Evolutionary conservation across 2,888 invertebrate genomes (phyloP).

Genomic region (Acrocyrtus sp.): DNA sequence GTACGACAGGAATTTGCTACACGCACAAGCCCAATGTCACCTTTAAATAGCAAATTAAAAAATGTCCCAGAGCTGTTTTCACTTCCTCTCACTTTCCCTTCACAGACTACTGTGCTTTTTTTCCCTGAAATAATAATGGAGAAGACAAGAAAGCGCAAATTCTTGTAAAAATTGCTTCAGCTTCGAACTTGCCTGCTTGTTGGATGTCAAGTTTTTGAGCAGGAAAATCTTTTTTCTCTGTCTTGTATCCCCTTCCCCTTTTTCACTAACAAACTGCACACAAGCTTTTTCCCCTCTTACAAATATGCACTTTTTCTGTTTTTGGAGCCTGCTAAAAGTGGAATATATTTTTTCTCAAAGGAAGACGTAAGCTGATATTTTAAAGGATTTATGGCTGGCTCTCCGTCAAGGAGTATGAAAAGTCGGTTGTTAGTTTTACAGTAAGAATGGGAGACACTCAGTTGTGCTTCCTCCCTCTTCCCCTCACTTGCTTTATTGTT

Average conservation of each 20-base stretch:
- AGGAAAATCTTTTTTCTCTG: conserved; percentile 42
- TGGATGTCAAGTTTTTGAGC: conserved; percentile 32
- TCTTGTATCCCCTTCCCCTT: conserved; percentile 29
- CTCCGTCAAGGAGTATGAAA: conserved; percentile 43
- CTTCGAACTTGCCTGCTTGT: conserved; percentile 37
- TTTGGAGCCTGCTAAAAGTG: conserved; percentile 10
- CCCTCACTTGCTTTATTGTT: too few relatives aligned
- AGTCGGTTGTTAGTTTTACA: too few relatives aligned
- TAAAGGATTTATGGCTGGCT: conserved; percentile 42
- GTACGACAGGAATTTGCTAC: too few relatives aligned
- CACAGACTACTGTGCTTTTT: too few relatives aligned
- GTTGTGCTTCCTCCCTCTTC: too few relatives aligned
- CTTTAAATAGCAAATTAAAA: conserved; percentile 51
- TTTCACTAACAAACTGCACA: too few relatives aligned
- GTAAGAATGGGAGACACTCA: too few relatives aligned
- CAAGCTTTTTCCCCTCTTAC: neutral
- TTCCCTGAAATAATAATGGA: too few relatives aligned
- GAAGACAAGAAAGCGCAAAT: too few relatives aligned
- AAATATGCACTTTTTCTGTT: neutral
- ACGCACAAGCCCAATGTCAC: conserved; percentile 46
- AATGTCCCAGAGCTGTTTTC: conserved; percentile 35
- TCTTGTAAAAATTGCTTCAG: too few relatives aligned
- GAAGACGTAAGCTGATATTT: conserved; percentile 27
- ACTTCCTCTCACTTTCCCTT: neutral
- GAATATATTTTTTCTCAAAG: too few relatives aligned